A percentile compares a stretch with the other conserved stretches of the same genome.
These are phyloP conservation scores for Macrotus californicus DNA, from an alignment of 2,113 vertebrate genomes.

Conservation along the genomic window DNA sequence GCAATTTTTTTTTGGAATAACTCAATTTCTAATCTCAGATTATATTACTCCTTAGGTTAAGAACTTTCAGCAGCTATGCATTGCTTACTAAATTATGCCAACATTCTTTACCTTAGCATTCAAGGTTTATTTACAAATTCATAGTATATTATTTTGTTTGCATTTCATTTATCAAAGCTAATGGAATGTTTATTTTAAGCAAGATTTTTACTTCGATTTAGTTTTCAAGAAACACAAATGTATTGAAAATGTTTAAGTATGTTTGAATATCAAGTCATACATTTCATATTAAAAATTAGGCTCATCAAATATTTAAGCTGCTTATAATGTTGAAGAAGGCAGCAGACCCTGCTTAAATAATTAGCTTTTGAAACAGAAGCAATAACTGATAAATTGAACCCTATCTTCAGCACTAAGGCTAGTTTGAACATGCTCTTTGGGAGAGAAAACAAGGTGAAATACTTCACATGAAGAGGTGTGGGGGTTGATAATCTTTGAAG, in stretches of 20 bases:
- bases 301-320: slow-evolving; percentile 23
- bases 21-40: neutral
- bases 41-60: neutral
- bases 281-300: slow-evolving; percentile 29
- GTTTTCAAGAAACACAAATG: slow-evolving; percentile 44
- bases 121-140: slow-evolving; percentile 38
- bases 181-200: neutral
- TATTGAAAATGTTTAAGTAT: neutral
- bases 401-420: neutral
- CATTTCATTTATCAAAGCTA: slow-evolving; percentile 33
- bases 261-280: slow-evolving; percentile 24
- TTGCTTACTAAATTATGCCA: neutral
- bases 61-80: neutral
- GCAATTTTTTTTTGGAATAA: slow-evolving; percentile 42
- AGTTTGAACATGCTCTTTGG: neutral
- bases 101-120: neutral
- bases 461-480: neutral
- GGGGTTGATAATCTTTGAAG: neutral
- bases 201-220: neutral
- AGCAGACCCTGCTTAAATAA: neutral
- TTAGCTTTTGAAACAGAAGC: slow-evolving; percentile 21
- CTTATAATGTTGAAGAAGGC: slow-evolving; percentile 26
- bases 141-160: slow-evolving; percentile 14
- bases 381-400: neutral
- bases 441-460: neutral